A percentile compares a stretch with the other conserved stretches of the same genome.
These are phyloP conservation scores for Schlechtendalia chinensis DNA, from an alignment of 1,140 invertebrate genomes.

Conservation along the genomic window DNA sequence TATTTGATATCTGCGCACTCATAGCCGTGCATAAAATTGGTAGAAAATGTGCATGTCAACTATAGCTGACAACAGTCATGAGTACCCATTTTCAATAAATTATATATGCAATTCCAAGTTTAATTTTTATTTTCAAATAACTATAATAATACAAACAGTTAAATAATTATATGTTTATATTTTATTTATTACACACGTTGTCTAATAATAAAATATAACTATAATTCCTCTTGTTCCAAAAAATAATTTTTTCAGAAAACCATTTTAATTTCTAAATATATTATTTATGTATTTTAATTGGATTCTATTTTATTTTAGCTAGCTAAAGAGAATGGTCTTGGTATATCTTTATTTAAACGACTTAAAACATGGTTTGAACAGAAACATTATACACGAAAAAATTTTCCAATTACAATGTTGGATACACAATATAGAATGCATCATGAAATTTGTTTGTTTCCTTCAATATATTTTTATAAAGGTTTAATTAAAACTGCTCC, in stretches of 20 bases:
- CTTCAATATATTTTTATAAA: constrained; percentile 76
- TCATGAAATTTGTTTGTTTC: constrained; percentile 71
- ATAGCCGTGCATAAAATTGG: too few species aligned
- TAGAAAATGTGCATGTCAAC: too few species aligned
- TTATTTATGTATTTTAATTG: background rate
- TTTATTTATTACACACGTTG: too few species aligned
- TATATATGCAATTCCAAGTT: too few species aligned
- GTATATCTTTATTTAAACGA: constrained; percentile 67
- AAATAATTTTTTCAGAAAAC: background rate
- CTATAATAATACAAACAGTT: too few species aligned
- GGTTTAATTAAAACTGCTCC: constrained; percentile 60
- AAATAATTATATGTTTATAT: too few species aligned
- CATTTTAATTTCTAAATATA: background rate
- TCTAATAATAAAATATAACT: too few species aligned
- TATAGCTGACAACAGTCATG: too few species aligned
- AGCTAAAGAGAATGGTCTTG: constrained; percentile 63
- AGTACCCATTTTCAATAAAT: too few species aligned
- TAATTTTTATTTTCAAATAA: too few species aligned
- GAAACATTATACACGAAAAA: constrained; percentile 52
- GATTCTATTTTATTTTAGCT: constrained; percentile 56
- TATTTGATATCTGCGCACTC: too few species aligned
- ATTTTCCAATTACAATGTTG: constrained; percentile 62
- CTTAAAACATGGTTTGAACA: constrained; percentile 59
- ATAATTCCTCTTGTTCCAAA: too few species aligned
- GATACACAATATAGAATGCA: constrained; percentile 85